Evolutionary conservation across 2,797 vertebrate genomes (phyloP), one percentile per base, ranked within the genome.

Genomic region (Caiman crocodilus): DNA sequence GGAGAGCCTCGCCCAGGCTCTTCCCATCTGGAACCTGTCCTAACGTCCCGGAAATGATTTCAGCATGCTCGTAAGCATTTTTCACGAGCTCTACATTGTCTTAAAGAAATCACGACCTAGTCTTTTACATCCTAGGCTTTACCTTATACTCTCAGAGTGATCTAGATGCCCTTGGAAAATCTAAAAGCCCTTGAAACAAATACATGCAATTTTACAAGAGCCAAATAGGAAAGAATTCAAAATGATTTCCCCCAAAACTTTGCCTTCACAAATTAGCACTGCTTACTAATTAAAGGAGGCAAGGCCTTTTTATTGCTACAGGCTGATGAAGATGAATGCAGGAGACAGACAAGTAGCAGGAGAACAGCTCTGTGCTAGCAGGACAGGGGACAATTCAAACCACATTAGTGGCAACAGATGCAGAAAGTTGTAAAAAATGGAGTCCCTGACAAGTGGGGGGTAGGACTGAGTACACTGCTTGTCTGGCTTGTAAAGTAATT

Each of bases 291-390:
- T 96, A 57, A n/a, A 32, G 82, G 90, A 97, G 97, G 97, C 97
- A 97, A 97, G 87, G 15, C 94, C 94, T 92, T 93, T 98, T 97
- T 96, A 97, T 96, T 96, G 92, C 93, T 84, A 83, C 92, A 95
- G 97, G 97, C 98, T 98, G 98, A 98, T 97, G 96, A 96, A 98
- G 97, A 98, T 94, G 91, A 96, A 98, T 98, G 97, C 95, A 97
- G 97, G 94, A 97, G 89, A 97, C 96, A 97, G 97, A 97, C 97
- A 97, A 97, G 97, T 98, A 97, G 97, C 98, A 98, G 96, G 97
- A 97, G 97, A 97, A 96, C 96, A 96, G 94, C 97, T 98, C 97
- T 98, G 97, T 98, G 97, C 96, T 94, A 94, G 93, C 92, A 96
- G 94, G 90, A 78, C 94, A 97, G 96, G 94, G 98, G 97, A 97